These are phyloP conservation scores for Cottus gobio DNA, from an alignment of 2,113 vertebrate species.

Conservation along the genomic window DNA sequence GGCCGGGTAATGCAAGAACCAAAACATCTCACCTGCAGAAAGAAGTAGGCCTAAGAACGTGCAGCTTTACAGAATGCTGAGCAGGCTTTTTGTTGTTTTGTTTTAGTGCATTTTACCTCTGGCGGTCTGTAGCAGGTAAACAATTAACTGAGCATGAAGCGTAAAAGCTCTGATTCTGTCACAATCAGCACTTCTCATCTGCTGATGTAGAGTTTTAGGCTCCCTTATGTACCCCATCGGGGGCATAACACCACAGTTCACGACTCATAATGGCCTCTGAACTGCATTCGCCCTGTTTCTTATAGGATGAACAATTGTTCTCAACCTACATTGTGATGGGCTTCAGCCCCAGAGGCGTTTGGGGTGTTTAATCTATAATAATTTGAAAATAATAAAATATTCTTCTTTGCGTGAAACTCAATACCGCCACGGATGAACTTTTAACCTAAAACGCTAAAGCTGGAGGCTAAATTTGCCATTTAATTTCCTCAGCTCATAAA, in stretches of 20 bases:
- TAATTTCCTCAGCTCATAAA: background rate
- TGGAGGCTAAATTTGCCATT: background rate
- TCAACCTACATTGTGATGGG: conserved; percentile 10
- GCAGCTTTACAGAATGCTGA: conserved; percentile 54
- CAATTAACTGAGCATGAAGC: conserved; percentile 56
- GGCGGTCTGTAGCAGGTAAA: conserved; percentile 64
- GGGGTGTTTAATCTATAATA: background rate
- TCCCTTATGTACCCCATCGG: conserved; percentile 18
- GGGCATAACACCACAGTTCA: conserved; percentile 31
- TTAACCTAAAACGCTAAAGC: background rate
- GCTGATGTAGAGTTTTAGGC: conserved; percentile 63
- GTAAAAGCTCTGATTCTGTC: conserved; percentile 31
- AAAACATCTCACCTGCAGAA: conserved; percentile 14
- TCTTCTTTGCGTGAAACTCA: background rate
- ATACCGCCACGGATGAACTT: background rate
- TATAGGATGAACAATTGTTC: conserved; percentile 14
- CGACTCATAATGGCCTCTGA: conserved; percentile 43
- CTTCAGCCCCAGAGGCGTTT: background rate
- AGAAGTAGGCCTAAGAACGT: conserved; percentile 5
- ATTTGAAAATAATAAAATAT: background rate
- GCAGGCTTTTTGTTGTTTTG: conserved; percentile 31
- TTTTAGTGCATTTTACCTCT: conserved; percentile 38
- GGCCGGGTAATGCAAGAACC: background rate
- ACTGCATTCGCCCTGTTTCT: conserved; percentile 6
- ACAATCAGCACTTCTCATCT: conserved; percentile 69